Percentiles rank a stretch among this genome's conserved stretches.
Evolutionary conservation across 2,888 invertebrate species (phyloP).

Genomic region (Eristalinus aeneus): DNA sequence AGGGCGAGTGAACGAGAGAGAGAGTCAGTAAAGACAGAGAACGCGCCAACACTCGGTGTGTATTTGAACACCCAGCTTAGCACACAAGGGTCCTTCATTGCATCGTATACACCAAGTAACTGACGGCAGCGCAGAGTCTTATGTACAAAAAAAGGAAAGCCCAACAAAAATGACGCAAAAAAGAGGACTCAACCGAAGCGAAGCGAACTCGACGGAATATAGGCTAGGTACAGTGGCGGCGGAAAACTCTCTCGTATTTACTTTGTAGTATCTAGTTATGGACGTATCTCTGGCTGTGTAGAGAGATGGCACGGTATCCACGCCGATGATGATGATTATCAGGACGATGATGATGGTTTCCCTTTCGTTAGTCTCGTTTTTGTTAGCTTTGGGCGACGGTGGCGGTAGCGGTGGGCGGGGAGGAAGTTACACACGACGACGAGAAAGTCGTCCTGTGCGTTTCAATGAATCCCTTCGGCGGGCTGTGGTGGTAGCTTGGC

Average conservation of each 20-base stretch:
- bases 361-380: constrained; percentile 65
- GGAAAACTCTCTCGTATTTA: constrained; percentile 49
- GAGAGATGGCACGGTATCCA: constrained; percentile 11
- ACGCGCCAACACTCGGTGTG: constrained; percentile 56
- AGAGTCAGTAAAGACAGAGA: too few relatives aligned
- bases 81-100: constrained; percentile 43
- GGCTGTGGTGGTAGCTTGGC: constrained; percentile 19
- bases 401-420: neutral
- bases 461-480: constrained; percentile 9
- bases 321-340: neutral
- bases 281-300: constrained; percentile 29
- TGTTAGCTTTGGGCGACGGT: neutral
- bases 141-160: constrained; percentile 37
- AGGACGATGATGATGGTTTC: constrained; percentile 51
- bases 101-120: constrained; percentile 23
- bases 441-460: constrained; percentile 22
- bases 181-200: neutral
- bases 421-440: constrained; percentile 34
- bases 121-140: constrained; percentile 9
- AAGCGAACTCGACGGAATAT: constrained; percentile 38
- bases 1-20: constrained; percentile 18
- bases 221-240: constrained; percentile 52
- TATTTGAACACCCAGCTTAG: constrained; percentile 69
- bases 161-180: neutral
- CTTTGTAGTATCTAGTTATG: constrained; percentile 48